phyloP scores from a whole-genome alignment of 2,888 invertebrate species.

The Pterostichus niger region DNA sequence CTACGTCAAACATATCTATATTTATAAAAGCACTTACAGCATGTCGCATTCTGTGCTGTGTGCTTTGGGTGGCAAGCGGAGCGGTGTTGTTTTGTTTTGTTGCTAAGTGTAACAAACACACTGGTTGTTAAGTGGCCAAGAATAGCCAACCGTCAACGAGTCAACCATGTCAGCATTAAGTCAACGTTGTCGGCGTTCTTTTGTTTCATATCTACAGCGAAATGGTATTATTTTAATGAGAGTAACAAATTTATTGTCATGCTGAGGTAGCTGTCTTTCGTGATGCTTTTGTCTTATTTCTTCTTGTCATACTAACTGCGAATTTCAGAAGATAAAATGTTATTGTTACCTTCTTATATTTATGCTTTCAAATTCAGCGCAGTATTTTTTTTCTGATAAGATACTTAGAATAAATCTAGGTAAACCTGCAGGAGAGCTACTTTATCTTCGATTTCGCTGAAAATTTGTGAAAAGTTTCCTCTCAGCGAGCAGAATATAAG shows the following conservation, averaged over 20 bases:
- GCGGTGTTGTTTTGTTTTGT: conserved; percentile 60
- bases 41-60: conserved; percentile 52
- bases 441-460: too few species aligned
- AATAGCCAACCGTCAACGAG: conserved; percentile 61
- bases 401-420: too few species aligned
- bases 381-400: too few species aligned
- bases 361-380: neutral
- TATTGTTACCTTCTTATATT: neutral
- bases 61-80: conserved; percentile 53
- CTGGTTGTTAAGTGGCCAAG: conserved; percentile 65
- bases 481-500: too few species aligned
- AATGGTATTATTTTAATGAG: conserved; percentile 44
- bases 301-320: neutral
- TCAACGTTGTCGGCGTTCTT: conserved; percentile 55
- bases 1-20: conserved; percentile 49
- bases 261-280: neutral
- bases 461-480: too few species aligned
- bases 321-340: neutral
- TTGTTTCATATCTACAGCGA: conserved; percentile 57
- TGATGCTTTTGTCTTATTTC: conserved; percentile 1
- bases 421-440: too few species aligned
- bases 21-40: conserved; percentile 53
- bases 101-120: conserved; percentile 64
- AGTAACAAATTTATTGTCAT: conserved; percentile 45
- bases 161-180: conserved; percentile 41